Base-by-base conservation (phyloP, 2,888 invertebrate species). In the Stenolophus ochropezus region DNA sequence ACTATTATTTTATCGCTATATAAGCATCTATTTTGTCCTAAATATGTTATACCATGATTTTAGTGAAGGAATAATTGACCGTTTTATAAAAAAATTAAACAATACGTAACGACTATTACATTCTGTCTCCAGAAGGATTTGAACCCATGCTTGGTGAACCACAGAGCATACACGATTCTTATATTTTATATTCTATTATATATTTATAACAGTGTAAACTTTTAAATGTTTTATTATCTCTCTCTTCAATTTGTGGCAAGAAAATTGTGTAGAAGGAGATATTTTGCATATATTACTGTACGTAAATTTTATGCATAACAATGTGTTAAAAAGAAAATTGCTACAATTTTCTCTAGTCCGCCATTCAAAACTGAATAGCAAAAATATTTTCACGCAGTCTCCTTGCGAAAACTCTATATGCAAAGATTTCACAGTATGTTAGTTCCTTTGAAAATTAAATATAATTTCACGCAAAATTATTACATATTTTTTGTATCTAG, bases 221-320 rank as follows among this genome's bases (percentile, higher is more conserved):
- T 53, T 53, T 53, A 53, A 53, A 53, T 53, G 18, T 53, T 53
- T 53, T 53, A 53, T 53, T 20, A 53, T 53, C 16, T 53, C 53
- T 53, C 16, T 53, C 53, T 23, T 61, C 25, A n/a, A n/a, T 61
- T 18, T 61, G 25, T 25, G 25, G 61, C 21, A 25, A 61, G 20
- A n/a, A n/a, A 53, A 20, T 53, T 53, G 16, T 20, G 20, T 6
- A 23, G n/a, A 61, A 61, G 61, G 25, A 23, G 23, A 61, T 61
- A 61, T 61, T 61, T 61, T 61, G 61, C 61, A 61, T 61, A 61
- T 25, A 61, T 61, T 61, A 61, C 61, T 1, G 11, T n/a, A 61
- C 25, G 61, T 61, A 61, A n/a, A 8, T 25, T 61, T 61, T 61
- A n/a, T 25, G 25, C 16, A 61, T 23, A 61, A 61, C n/a, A n/a